phyloP scores from a whole-genome alignment of 2,113 vertebrate species.

The Accipiter cooperii region DNA sequence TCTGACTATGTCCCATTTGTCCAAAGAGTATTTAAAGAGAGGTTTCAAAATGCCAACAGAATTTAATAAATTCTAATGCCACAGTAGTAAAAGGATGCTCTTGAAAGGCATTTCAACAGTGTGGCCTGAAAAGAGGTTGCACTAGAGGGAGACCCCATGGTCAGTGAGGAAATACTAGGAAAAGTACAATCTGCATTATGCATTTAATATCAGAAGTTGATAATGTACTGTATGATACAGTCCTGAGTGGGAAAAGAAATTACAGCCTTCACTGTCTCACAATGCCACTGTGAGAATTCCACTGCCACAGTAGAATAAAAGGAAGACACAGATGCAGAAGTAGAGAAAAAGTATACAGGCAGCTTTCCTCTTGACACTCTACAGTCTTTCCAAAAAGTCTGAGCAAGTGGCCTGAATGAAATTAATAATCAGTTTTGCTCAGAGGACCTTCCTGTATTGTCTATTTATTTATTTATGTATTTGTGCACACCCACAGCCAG shows the following conservation, averaged over 20 bases:
- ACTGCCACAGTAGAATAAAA: not conserved
- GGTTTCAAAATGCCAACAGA: not conserved
- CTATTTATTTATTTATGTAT: not conserved
- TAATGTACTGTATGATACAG: not conserved
- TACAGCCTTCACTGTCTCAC: not conserved
- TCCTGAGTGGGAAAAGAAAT: not conserved
- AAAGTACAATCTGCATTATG: not conserved
- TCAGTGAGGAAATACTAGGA: not conserved
- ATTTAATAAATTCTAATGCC: not conserved
- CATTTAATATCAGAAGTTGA: not conserved
- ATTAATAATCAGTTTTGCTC: not conserved
- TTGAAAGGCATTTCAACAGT: not conserved
- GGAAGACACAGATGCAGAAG: not conserved
- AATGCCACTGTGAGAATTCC: not conserved
- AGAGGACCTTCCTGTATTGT: not conserved
- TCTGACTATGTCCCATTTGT: not conserved
- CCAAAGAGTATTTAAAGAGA: not conserved
- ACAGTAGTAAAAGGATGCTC: not conserved
- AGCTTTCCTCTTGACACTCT: not conserved
- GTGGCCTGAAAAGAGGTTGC: not conserved
- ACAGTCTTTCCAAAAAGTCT: not conserved
- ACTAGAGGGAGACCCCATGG: rapidly evolving
- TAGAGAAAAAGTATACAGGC: not conserved
- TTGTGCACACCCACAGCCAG: not conserved
- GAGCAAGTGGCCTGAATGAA: not conserved